phyloP scores from a whole-genome alignment of 2,797 vertebrate genomes.

The Coccyzus lansbergi region DNA sequence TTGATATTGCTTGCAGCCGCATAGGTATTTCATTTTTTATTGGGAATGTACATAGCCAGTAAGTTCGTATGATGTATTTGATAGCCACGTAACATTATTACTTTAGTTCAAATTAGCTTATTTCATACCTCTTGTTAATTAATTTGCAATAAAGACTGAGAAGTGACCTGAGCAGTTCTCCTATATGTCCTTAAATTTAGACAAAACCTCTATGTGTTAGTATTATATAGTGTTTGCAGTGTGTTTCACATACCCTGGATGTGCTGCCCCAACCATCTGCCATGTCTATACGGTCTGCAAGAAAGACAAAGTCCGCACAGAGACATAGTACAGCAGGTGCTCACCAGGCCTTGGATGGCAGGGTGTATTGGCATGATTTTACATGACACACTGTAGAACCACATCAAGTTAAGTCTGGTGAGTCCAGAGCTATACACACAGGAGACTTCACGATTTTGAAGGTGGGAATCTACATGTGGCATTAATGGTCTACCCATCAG shows the following conservation, averaged over 20 bases:
- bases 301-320: no score
- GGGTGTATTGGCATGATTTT: rapidly evolving
- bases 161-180: not conserved
- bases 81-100: not conserved
- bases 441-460: not conserved
- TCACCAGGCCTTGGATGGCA: not conserved
- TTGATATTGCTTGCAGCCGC: not conserved
- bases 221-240: no score
- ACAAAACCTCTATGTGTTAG: not conserved
- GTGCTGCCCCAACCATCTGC: not conserved
- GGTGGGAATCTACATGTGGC: not conserved
- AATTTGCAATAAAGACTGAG: not conserved
- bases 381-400: rapidly evolving
- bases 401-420: not conserved
- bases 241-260: not conserved
- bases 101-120: not conserved
- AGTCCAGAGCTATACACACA: not conserved
- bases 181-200: not conserved
- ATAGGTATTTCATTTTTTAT: not conserved
- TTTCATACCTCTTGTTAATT: not conserved
- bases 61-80: not conserved
- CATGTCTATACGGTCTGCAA: rapidly evolving
- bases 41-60: not conserved
- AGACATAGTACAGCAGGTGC: not conserved
- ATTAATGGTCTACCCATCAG: not conserved